Evolutionary conservation across 2,113 vertebrate species (phyloP).

Genomic region (Delphinus delphis): DNA sequence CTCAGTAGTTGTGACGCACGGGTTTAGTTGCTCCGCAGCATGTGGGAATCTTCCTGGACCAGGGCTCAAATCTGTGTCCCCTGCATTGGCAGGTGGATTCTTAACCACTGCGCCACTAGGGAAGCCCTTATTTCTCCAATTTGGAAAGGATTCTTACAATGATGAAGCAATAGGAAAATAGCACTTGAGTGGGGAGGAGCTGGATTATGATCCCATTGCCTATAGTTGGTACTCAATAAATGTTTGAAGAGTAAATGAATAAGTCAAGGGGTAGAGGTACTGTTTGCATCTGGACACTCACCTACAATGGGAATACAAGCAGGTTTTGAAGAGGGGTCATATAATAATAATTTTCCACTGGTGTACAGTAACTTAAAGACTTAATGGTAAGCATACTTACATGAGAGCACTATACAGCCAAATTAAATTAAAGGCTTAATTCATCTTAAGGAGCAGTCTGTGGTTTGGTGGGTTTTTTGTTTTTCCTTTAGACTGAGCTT

Average conservation of each 20-base stretch:
- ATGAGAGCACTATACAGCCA: background rate
- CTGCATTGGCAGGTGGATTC: no score
- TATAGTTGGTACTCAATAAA: background rate
- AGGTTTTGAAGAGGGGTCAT: background rate
- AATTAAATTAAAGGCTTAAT: slow-evolving; percentile 39
- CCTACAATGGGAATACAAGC: background rate
- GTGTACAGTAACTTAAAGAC: background rate
- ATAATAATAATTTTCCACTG: background rate
- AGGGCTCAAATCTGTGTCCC: no score
- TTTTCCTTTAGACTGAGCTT: background rate
- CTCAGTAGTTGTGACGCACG: no score
- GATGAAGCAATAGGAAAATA: slow-evolving; percentile 13
- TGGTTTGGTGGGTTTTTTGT: background rate
- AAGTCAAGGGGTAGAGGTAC: background rate
- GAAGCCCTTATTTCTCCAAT: background rate
- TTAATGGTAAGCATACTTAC: background rate
- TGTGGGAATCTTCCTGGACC: no score
- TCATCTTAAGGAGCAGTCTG: background rate
- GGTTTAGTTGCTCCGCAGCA: no score
- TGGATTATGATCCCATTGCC: background rate
- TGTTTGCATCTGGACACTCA: background rate
- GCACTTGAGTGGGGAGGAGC: background rate
- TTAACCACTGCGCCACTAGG: no score
- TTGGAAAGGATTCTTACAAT: background rate
- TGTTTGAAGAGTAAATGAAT: background rate